A percentile compares a stretch with the other conserved stretches of the same genome.
phyloP scores from a whole-genome alignment of 2,113 vertebrate species.

The Dromas ardeola region DNA sequence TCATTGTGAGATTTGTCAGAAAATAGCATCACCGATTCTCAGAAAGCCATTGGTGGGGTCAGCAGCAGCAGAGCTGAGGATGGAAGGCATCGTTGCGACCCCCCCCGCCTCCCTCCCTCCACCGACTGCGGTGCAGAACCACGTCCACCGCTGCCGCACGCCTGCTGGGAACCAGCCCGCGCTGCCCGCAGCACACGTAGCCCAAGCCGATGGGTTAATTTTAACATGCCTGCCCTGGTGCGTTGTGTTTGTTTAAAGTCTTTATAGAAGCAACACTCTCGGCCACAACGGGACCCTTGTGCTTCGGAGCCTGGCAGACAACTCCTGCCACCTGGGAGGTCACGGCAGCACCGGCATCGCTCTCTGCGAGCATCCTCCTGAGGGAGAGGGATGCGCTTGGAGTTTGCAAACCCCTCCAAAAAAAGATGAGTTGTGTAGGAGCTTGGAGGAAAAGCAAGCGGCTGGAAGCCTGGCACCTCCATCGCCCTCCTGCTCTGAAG shows the following conservation, averaged over 20 bases:
- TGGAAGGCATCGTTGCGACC: background rate
- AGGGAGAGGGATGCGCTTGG: background rate
- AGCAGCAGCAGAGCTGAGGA: background rate
- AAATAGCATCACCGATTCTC: background rate
- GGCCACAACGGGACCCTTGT: background rate
- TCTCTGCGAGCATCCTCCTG: background rate
- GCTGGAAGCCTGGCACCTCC: background rate
- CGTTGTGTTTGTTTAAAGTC: background rate
- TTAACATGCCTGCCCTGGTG: background rate
- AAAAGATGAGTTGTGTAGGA: background rate
- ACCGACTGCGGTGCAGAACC: background rate
- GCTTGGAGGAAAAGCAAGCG: background rate
- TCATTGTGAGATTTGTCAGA: accelerated
- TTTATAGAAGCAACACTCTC: background rate
- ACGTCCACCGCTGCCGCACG: accelerated
- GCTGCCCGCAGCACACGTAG: background rate
- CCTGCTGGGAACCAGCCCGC: background rate
- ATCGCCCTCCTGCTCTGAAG: background rate
- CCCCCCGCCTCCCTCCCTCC: background rate
- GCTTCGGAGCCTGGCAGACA: accelerated
- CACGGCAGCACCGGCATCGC: accelerated
- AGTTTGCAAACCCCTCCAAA: background rate
- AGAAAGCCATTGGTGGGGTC: background rate
- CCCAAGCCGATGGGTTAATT: background rate
- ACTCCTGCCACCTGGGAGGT: background rate